Evolutionary conservation across 2,888 invertebrate genomes (phyloP).

Genomic region (Drosophila fungiperda): DNA sequence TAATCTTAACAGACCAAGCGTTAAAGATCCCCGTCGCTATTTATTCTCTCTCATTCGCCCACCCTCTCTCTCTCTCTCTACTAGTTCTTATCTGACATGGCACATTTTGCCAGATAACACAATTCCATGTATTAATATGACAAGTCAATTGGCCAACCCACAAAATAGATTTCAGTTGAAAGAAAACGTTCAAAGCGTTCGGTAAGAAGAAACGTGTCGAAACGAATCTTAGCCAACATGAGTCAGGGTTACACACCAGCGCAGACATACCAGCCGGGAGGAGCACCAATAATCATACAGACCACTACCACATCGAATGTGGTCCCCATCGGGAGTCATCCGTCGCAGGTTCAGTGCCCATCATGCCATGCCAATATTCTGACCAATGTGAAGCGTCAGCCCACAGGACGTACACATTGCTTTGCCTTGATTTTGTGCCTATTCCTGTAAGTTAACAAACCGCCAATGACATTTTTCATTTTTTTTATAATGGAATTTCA

Average conservation of each 20-base stretch:
- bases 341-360: conserved; percentile 63
- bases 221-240: conserved; percentile 17
- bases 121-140: conserved; percentile 18
- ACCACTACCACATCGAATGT: conserved; percentile 51
- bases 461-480: conserved; percentile 2
- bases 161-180: conserved; percentile 35
- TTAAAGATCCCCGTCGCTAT: conserved; percentile 5
- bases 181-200: conserved; percentile 4
- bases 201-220: not conserved
- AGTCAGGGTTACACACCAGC: conserved; percentile 55
- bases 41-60: not conserved
- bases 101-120: conserved; percentile 39
- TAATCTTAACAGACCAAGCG: conserved; percentile 2
- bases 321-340: conserved; percentile 52
- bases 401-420: conserved; percentile 64
- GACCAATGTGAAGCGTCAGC: conserved; percentile 46
- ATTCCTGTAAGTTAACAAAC: conserved; percentile 60
- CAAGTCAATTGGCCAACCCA: not conserved
- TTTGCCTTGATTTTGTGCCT: conserved; percentile 63
- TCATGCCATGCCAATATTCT: conserved; percentile 64
- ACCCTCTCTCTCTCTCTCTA: not conserved
- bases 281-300: conserved; percentile 46
- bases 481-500: not conserved
- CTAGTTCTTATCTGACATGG: conserved; percentile 27
- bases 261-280: conserved; percentile 55